Base-by-base conservation (phyloP, 2,113 vertebrate genomes). In the Poeciliopsis retropinna region DNA sequence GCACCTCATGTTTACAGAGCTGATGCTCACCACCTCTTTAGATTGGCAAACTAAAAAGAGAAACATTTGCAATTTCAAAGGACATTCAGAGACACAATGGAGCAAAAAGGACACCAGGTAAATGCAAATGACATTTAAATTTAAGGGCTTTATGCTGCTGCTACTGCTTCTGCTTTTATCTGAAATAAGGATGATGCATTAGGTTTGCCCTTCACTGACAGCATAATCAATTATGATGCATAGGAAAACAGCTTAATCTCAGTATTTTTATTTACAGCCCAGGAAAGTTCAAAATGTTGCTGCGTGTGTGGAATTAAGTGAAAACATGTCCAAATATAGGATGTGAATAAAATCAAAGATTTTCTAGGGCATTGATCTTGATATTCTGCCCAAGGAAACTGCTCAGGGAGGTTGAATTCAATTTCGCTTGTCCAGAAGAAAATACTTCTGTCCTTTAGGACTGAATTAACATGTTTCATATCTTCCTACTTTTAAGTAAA, bases 11-110 rank as follows among this genome's bases (percentile, higher is more conserved):
- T 81, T 86, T 83, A 75, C 78, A 28, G 60, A 47, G 28, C 57
- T 11, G 4, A 0, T 79, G 64, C 68, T 72, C 70, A 73, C 29
- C 32, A 47, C 61, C 60, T 72, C 64, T 83, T 88, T 87, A 81
- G 51, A 67, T 68, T 39, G 72, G 31, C 68, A 78, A 75, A 74
- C 31, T 44, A 31, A 64, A 83, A 51, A 62, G 30, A 22, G 30
- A 73, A 62, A 67, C 79, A 69, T 78, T 73, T 83, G 85, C 69
- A 85, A 87, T 82, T 76, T 81, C 39, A 64, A 67, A 80, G 51
- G 39, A 34, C 75, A 67, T 81, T 74, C 54, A 51, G 60, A 61
- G 73, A 81, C 61, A 27, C 67, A 72, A 78, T 63, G 62, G 47
- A 73, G 67, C 19, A 77, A 78, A 64, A 25, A 5, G 69, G 66